Percentiles rank a stretch among this genome's conserved stretches.
Evolutionary conservation across 1,140 invertebrate species (phyloP).

Genomic region (Heliconius himera): DNA sequence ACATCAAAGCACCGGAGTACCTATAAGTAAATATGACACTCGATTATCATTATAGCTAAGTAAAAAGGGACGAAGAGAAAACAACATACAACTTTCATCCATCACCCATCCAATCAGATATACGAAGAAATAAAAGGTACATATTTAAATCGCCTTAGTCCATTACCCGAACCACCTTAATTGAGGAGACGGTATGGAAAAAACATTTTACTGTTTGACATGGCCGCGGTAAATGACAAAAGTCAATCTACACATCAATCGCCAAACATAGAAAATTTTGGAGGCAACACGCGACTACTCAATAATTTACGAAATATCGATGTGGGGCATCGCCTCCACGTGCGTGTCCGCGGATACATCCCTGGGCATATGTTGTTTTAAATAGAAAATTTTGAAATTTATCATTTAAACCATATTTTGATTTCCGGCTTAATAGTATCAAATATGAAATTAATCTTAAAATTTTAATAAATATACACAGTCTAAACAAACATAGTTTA

Average conservation of each 20-base stretch:
- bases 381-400: slow-evolving; percentile 44
- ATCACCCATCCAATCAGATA: slow-evolving; percentile 74
- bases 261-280: slow-evolving; percentile 80
- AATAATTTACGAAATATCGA: slow-evolving; percentile 81
- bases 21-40: slow-evolving; percentile 27
- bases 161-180: slow-evolving; percentile 73
- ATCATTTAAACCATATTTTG: slow-evolving; percentile 19
- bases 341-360: slow-evolving; percentile 55
- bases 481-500: background rate
- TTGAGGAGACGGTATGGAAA: slow-evolving; percentile 72
- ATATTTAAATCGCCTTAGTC: slow-evolving; percentile 69
- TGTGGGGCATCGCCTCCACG: slow-evolving; percentile 72
- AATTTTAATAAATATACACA: background rate
- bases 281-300: slow-evolving; percentile 77
- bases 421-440: background rate
- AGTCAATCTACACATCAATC: slow-evolving; percentile 81
- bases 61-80: slow-evolving; percentile 61
- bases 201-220: slow-evolving; percentile 78
- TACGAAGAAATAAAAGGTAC: slow-evolving; percentile 57
- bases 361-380: slow-evolving; percentile 53
- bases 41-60: slow-evolving; percentile 42
- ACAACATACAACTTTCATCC: slow-evolving; percentile 65
- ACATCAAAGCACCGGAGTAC: too few relatives aligned
- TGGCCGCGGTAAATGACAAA: slow-evolving; percentile 78
- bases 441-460: background rate